Evolutionary conservation across 23 tunicate genomes (phyloP).

Genomic region (Ascidia mentula): DNA sequence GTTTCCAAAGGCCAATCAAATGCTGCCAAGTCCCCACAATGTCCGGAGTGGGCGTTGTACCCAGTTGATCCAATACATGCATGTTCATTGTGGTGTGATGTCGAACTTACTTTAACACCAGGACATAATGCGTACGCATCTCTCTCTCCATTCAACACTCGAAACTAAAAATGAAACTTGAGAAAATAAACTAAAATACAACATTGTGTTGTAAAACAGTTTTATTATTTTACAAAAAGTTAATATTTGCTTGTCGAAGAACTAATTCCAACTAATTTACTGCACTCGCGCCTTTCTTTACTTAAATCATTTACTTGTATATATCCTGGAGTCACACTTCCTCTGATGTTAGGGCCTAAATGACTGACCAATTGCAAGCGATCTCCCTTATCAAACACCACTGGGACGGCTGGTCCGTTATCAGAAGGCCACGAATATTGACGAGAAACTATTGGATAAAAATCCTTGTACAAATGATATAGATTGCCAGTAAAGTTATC

Average conservation of each 20-base stretch:
- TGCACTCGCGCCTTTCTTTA: no score
- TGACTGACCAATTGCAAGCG: neutral
- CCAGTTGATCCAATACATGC: conserved; percentile 21
- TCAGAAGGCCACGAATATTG: neutral
- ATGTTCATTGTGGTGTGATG: neutral
- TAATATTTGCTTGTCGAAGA: no score
- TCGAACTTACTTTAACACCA: conserved; percentile 11
- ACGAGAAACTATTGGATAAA: neutral
- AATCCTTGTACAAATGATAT: neutral
- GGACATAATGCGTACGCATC: conserved; percentile 23
- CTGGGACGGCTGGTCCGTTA: conserved; percentile 6
- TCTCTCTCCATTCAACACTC: conserved; percentile 15
- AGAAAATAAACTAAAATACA: neutral
- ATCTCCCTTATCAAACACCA: neutral
- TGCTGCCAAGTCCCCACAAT: conserved; percentile 36
- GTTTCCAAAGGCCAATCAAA: neutral
- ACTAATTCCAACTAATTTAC: no score
- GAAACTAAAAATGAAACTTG: conserved; percentile 26
- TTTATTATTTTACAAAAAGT: no score
- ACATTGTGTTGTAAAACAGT: no score
- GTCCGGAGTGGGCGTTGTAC: conserved; percentile 2
- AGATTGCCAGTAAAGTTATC: neutral
- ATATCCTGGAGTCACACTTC: neutral
- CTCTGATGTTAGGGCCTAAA: neutral
- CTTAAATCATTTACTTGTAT: conserved; percentile 11